Conservation (phyloP, 2,888 invertebrate species). For the Andrena chrysosceles region DNA sequence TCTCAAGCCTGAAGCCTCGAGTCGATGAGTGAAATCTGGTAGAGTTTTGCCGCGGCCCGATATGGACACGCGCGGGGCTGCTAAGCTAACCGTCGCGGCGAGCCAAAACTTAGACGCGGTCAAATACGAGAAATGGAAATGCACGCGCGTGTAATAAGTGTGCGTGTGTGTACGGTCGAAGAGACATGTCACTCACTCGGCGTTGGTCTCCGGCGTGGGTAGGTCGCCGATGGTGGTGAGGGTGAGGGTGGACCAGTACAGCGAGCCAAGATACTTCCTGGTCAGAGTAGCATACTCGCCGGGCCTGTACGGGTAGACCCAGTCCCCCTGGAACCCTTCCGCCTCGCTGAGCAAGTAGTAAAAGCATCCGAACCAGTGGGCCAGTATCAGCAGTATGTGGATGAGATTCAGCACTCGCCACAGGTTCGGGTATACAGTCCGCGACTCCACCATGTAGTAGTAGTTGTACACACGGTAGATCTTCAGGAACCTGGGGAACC, state of each 20-base stretch:
- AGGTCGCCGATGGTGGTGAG: conserved; percentile 98
- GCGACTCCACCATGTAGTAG: conserved; percentile 98
- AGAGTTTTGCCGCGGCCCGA: conserved; percentile 13
- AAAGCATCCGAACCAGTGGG: conserved; percentile 99
- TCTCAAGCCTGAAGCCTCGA: conserved; percentile 70
- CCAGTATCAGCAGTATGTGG: conserved; percentile 96
- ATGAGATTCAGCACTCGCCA: conserved; percentile 98
- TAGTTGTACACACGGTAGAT: conserved; percentile 96
- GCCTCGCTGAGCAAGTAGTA: conserved; percentile 97
- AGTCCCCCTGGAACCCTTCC: conserved; percentile 95
- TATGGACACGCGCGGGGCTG: conserved; percentile 7
- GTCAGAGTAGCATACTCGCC: conserved; percentile 96
- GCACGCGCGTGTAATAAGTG: background rate
- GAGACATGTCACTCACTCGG: conserved; percentile 92
- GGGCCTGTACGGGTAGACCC: conserved; percentile 95
- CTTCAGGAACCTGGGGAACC: conserved; percentile 95
- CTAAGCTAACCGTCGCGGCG: conserved; percentile 2
- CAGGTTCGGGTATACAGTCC: conserved; percentile 98
- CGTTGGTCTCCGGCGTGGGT: conserved; percentile 97
- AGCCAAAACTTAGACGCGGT: background rate
- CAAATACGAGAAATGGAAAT: conserved; percentile 14
- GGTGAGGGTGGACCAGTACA: conserved; percentile 98
- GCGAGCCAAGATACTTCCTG: conserved; percentile 96
- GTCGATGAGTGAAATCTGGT: conserved; percentile 43
- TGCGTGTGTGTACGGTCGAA: conserved; percentile 46